Percentiles rank a stretch among this genome's conserved stretches.
These are phyloP conservation scores for Lepidostoma basale DNA, from an alignment of 1,140 invertebrate genomes.

Conservation along the genomic window DNA sequence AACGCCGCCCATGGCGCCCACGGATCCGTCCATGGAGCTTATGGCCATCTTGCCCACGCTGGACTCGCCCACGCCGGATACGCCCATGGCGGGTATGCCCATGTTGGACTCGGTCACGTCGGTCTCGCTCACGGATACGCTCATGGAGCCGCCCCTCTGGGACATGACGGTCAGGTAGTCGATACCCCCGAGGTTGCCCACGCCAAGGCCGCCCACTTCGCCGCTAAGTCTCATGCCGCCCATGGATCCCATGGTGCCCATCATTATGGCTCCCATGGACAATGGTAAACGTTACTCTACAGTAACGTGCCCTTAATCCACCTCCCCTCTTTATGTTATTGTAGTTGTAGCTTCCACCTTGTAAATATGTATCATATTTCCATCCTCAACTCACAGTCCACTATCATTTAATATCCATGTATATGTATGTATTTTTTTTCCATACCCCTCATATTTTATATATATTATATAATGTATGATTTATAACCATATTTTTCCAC, in stretches of 20 bases:
- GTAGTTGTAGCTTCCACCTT: too few species aligned
- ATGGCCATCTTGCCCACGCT: conserved; percentile 40
- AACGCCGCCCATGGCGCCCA: conserved; percentile 47
- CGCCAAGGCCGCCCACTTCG: conserved; percentile 57
- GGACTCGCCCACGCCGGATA: conserved; percentile 21
- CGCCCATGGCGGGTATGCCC: conserved; percentile 52
- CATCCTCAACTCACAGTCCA: too few species aligned
- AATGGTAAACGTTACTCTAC: not conserved
- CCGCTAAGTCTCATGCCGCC: conserved; percentile 30
- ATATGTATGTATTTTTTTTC: not conserved
- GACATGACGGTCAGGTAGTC: conserved; percentile 52
- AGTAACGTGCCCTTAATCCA: too few species aligned
- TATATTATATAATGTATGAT: too few species aligned
- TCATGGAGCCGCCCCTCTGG: conserved; percentile 25
- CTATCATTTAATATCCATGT: not conserved
- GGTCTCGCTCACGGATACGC: conserved; percentile 31
- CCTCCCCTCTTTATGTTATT: too few species aligned
- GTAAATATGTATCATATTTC: too few species aligned
- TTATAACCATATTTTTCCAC: too few species aligned
- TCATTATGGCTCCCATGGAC: not conserved
- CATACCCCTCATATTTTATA: too few species aligned
- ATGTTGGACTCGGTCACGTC: conserved; percentile 51
- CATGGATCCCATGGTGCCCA: not conserved
- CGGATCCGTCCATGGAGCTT: conserved; percentile 43
- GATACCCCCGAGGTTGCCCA: conserved; percentile 59